phyloP scores from a whole-genome alignment of 2,797 vertebrate species.

The Mallotus villosus region DNA sequence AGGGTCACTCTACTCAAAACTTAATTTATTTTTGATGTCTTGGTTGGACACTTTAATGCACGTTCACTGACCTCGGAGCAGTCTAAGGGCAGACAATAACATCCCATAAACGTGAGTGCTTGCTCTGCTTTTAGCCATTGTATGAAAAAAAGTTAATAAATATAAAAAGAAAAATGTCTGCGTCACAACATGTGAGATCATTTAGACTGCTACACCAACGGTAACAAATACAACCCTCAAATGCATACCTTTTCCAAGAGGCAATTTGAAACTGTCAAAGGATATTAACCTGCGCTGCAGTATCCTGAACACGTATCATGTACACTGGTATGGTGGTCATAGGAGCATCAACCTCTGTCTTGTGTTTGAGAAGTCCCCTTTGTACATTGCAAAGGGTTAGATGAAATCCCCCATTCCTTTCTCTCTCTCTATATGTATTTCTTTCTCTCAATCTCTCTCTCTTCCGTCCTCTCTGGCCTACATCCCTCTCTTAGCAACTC shows the following conservation, averaged over 20 bases:
- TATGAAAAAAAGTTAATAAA: background rate
- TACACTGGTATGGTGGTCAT: too few species aligned
- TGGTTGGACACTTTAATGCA: conserved; percentile 24
- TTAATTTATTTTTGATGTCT: conserved; percentile 46
- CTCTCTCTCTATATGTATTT: background rate
- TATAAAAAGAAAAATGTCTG: background rate
- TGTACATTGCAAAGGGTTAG: background rate
- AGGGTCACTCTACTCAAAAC: conserved; percentile 35
- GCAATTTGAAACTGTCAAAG: too few species aligned
- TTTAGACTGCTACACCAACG: too few species aligned
- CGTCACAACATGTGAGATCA: background rate
- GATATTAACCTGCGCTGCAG: too few species aligned
- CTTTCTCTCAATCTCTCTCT: background rate
- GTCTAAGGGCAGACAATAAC: background rate
- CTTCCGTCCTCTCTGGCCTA: conserved; percentile 16
- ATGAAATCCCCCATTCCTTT: background rate
- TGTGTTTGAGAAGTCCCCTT: background rate
- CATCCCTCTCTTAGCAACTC: conserved; percentile 14
- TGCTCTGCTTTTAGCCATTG: background rate
- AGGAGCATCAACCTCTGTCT: too few species aligned
- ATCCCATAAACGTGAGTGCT: background rate
- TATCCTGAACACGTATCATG: too few species aligned
- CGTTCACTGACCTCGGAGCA: conserved; percentile 37
- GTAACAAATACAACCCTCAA: too few species aligned
- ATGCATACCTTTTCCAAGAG: too few species aligned